Base-by-base conservation (phyloP, 2,797 vertebrate species). In the Oreochromis mossambicus region DNA sequence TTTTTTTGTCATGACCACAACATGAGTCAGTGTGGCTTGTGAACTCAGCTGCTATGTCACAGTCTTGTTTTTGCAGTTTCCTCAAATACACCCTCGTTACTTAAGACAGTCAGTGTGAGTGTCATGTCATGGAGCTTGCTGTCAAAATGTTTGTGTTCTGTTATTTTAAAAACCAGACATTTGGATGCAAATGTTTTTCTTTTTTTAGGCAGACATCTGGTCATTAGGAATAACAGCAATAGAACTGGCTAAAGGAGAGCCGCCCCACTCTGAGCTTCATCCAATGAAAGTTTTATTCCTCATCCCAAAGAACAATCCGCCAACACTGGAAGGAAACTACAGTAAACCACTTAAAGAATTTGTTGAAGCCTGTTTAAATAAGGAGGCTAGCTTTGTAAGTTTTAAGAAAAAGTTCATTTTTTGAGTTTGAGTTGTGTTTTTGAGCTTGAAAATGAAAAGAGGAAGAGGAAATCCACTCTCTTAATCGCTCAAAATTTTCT, bases 261-360 rank as follows among this genome's bases (percentile, higher is more conserved):
- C 99, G 0, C 99, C 99, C 3, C 98, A 99, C 92, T 99, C 99
- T 0, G 98, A 99, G 82, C 95, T 99, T 7, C 99, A 99, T 92
- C 99, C 99, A 12, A 99, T 99, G 99, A 99, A 99, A 94, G 99
- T 99, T 61, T 95, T 99, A 79, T 99, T 99, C 94, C 98, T 99
- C 91, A 99, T 99, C 94, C 98, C 99, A 92, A 99, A 99, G 96
- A 99, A 99, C 95, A 99, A 97, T 93, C 98, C 99, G 10, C 99
- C 98, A 2, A 99, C 98, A 0, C 96, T 99, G 95, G 98, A 99
- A 94, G 99, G 98, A 88, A 99, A 92, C 96, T 99, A 98, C 96
- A 98, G 98, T 91, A 99, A 97, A 94, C 96, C 97, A 29, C 97
- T 99, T 36, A 99, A 99, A 95, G 99, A 99, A 94, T 99, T 99